Percentiles rank a stretch among this genome's conserved stretches.
Conservation (phyloP, 2,888 invertebrate genomes). For the Monopis laevigella region DNA sequence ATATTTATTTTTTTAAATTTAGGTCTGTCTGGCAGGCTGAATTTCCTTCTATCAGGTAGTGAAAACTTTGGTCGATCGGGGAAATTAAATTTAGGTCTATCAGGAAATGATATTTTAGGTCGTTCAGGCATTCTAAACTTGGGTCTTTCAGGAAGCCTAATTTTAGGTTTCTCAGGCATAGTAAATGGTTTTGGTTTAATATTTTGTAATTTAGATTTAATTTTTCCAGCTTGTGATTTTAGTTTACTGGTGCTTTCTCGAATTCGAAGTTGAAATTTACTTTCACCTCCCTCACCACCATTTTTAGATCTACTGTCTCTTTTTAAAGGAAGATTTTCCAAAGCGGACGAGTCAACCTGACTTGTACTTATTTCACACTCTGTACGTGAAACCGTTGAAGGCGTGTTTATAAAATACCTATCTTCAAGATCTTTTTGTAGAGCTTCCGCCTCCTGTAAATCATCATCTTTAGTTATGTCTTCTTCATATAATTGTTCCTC, state of each 20-base stretch:
- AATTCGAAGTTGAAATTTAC: slow-evolving; percentile 71
- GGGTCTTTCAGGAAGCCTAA: slow-evolving; percentile 66
- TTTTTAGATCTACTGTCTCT: slow-evolving; percentile 63
- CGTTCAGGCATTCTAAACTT: slow-evolving; percentile 59
- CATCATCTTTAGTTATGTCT: slow-evolving; percentile 32
- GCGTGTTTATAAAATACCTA: slow-evolving; percentile 67
- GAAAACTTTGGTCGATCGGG: slow-evolving; percentile 68
- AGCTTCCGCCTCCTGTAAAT: slow-evolving; percentile 53
- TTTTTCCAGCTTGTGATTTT: slow-evolving; percentile 75
- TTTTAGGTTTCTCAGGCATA: slow-evolving; percentile 65
- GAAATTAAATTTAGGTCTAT: slow-evolving; percentile 63
- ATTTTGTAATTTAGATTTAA: slow-evolving; percentile 73
- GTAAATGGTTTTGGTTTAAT: slow-evolving; percentile 66
- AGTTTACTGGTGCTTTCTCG: slow-evolving; percentile 76
- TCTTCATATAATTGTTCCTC: slow-evolving; percentile 41
- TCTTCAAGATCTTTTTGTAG: slow-evolving; percentile 72
- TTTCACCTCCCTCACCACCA: slow-evolving; percentile 55
- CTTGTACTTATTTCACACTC: slow-evolving; percentile 73
- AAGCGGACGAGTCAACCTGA: slow-evolving; percentile 73
- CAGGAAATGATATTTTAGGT: slow-evolving; percentile 64
- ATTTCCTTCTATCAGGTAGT: slow-evolving; percentile 69
- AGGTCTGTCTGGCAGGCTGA: slow-evolving; percentile 71
- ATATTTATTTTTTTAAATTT: slow-evolving; percentile 60
- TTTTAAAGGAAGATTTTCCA: slow-evolving; percentile 71
- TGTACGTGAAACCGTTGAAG: slow-evolving; percentile 69